Conservation (phyloP, 2,888 invertebrate genomes). For the Caradrina clavipalpis region DNA sequence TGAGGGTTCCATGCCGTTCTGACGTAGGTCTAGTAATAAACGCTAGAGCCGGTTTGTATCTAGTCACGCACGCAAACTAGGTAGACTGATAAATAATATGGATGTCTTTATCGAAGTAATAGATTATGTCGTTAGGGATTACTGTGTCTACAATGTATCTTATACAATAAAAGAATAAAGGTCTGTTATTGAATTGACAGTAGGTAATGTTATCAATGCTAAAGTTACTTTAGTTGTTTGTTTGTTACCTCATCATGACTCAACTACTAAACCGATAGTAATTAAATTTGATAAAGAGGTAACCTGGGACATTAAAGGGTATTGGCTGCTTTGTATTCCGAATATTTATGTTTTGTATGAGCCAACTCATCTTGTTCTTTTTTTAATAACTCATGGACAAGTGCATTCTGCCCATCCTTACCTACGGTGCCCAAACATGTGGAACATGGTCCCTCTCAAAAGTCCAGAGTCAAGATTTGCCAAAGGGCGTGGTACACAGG, state of each 20-base stretch:
- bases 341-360: no score
- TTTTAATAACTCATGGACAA: no score
- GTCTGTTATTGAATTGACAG: not conserved
- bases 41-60: slow-evolving; percentile 23
- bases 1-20: slow-evolving; percentile 65
- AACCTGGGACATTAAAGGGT: no score
- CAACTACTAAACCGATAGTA: no score
- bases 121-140: slow-evolving; percentile 7
- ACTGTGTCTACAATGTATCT: slow-evolving; percentile 14
- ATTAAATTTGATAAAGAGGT: no score
- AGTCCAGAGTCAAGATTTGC: no score
- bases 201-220: not conserved
- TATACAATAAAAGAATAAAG: not conserved
- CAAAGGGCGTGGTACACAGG: no score
- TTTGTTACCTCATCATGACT: not conserved
- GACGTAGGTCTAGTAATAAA: slow-evolving; percentile 61
- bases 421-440: no score
- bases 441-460: no score
- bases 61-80: slow-evolving; percentile 39
- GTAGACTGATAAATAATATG: slow-evolving; percentile 32
- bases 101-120: slow-evolving; percentile 20
- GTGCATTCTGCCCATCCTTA: no score
- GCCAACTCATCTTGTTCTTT: no score
- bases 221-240: not conserved
- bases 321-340: no score